These are phyloP conservation scores for Nylanderia fulva DNA, from an alignment of 1,140 invertebrate species.

Conservation along the genomic window DNA sequence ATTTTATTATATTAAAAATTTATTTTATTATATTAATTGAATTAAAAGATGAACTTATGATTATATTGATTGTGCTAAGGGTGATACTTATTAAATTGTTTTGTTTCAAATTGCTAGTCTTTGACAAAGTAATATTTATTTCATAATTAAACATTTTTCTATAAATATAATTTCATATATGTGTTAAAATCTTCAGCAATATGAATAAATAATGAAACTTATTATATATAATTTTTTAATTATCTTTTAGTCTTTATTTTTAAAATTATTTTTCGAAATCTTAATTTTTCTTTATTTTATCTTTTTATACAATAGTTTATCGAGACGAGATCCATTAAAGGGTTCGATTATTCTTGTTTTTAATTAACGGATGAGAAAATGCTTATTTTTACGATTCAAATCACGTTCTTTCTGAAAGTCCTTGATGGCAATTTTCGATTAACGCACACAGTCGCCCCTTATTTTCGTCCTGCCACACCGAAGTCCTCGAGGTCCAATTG, in stretches of 20 bases:
- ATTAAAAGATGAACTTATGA: no score
- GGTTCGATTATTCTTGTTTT: neutral
- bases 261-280: no score
- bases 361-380: neutral
- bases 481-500: slow-evolving; percentile 75
- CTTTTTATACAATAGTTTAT: no score
- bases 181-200: neutral
- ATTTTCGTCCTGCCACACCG: slow-evolving; percentile 57
- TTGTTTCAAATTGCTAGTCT: neutral
- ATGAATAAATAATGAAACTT: neutral
- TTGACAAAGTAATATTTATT: neutral
- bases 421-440: slow-evolving; percentile 65
- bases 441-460: slow-evolving; percentile 45
- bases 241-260: neutral
- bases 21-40: no score
- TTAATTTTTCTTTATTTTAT: no score
- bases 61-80: no score
- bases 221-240: neutral
- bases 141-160: neutral
- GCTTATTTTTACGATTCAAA: slow-evolving; percentile 13
- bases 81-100: no score
- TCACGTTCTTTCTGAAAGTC: neutral
- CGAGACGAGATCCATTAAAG: neutral
- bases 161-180: neutral
- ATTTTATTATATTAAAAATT: no score